Evolutionary conservation across 2,797 vertebrate genomes (phyloP).

Genomic region (Sebastolobus altivelis): DNA sequence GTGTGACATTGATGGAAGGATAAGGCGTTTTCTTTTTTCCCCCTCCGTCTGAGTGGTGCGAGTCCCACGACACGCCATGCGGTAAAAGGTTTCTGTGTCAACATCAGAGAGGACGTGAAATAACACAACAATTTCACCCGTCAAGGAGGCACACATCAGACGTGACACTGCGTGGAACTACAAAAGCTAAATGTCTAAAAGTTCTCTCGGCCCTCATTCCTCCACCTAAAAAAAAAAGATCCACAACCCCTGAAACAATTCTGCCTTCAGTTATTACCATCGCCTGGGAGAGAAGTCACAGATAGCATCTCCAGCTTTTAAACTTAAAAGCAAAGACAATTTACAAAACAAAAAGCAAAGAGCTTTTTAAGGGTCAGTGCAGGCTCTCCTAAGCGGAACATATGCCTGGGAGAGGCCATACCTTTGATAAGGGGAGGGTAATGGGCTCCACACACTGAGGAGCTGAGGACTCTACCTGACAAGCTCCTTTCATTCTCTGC

Average conservation of each 20-base stretch:
- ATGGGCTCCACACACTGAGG: conserved; percentile 81
- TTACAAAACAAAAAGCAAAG: conserved; percentile 90
- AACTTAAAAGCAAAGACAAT: conserved; percentile 90
- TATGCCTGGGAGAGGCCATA: conserved; percentile 85
- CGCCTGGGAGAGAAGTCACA: conserved; percentile 70
- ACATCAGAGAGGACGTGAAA: conserved; percentile 79
- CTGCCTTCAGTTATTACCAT: conserved; percentile 79
- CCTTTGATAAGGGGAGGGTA: conserved; percentile 86
- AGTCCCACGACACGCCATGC: conserved; percentile 69
- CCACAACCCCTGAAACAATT: conserved; percentile 68
- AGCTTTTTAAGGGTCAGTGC: conserved; percentile 89
- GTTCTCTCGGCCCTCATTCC: conserved; percentile 53
- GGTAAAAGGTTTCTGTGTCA: conserved; percentile 85
- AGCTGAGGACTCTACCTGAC: conserved; percentile 84
- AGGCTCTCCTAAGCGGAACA: conserved; percentile 87
- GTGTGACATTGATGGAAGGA: conserved; percentile 80
- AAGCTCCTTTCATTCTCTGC: conserved; percentile 84
- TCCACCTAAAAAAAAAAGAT: conserved; percentile 42
- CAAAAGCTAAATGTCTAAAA: conserved; percentile 75
- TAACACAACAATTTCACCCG: conserved; percentile 79
- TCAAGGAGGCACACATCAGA: conserved; percentile 77
- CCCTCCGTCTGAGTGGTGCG: conserved; percentile 48
- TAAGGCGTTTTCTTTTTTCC: conserved; percentile 51
- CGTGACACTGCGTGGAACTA: conserved; percentile 77
- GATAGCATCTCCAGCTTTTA: conserved; percentile 88